Percentiles rank a stretch among this genome's conserved stretches.
Evolutionary conservation across 2,888 invertebrate species (phyloP).

Genomic region (Coenonympha glycerion): DNA sequence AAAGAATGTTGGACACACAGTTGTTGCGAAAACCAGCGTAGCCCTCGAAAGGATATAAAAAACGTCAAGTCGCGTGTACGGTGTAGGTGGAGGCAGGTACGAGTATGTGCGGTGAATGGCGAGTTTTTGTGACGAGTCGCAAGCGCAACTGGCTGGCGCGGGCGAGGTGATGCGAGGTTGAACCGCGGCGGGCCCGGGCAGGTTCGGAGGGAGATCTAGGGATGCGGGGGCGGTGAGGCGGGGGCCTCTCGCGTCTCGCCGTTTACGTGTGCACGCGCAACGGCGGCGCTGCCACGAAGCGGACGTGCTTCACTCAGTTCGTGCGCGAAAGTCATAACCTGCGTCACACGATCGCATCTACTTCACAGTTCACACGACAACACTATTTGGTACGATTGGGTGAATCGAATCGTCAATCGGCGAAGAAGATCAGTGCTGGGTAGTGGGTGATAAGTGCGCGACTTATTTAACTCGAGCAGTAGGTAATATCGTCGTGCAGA

Average conservation of each 20-base stretch:
- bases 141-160: conserved; percentile 21
- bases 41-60: too few species aligned
- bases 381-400: conserved; percentile 42
- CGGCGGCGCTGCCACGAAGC: conserved; percentile 60
- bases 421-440: conserved; percentile 39
- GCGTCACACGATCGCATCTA: conserved; percentile 65
- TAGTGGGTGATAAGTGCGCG: conserved; percentile 39
- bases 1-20: too few species aligned
- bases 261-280: conserved; percentile 65
- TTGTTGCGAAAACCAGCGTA: too few species aligned
- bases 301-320: conserved; percentile 75
- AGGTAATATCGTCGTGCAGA: conserved; percentile 29
- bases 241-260: conserved; percentile 54
- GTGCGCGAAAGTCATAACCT: conserved; percentile 75
- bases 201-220: conserved; percentile 41
- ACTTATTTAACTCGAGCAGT: conserved; percentile 33
- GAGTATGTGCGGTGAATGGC: neutral
- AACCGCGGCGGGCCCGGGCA: conserved; percentile 27
- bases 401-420: conserved; percentile 48
- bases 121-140: conserved; percentile 16
- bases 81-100: neutral
- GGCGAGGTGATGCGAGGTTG: conserved; percentile 14
- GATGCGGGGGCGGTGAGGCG: conserved; percentile 38
- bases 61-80: neutral
- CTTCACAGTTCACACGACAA: conserved; percentile 62